phyloP scores from a whole-genome alignment of 2,888 invertebrate genomes.

The Epistrophe grossulariae region DNA sequence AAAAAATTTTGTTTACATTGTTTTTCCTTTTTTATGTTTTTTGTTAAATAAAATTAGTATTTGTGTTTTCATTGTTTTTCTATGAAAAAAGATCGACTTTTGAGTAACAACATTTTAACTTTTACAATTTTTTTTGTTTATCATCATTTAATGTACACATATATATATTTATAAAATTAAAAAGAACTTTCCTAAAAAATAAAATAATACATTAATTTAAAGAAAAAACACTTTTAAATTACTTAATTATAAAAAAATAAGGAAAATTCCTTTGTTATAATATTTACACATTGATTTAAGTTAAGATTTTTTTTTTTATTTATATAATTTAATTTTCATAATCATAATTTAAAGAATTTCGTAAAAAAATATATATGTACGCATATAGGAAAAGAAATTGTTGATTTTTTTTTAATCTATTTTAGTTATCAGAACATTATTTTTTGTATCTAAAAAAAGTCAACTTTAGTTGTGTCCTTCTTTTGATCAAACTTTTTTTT shows the following conservation, averaged over 20 bases:
- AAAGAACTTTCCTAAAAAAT: slow-evolving; percentile 47
- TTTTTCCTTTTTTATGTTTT: slow-evolving; percentile 27
- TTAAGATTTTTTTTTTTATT: slow-evolving; percentile 18
- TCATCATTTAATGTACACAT: slow-evolving; percentile 62
- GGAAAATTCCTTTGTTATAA: slow-evolving; percentile 55
- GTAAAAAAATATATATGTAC: slow-evolving; percentile 75
- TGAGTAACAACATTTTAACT: slow-evolving; percentile 61
- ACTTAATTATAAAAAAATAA: slow-evolving; percentile 67
- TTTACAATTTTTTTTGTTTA: slow-evolving; percentile 35
- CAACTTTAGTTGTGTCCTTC: slow-evolving; percentile 15
- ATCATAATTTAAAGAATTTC: slow-evolving; percentile 60
- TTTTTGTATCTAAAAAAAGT: slow-evolving; percentile 21
- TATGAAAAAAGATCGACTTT: slow-evolving; percentile 51
- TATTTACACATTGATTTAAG: slow-evolving; percentile 64
- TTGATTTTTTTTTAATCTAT: slow-evolving; percentile 15
- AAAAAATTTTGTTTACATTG: slow-evolving; percentile 15
- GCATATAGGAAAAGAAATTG: slow-evolving; percentile 69
- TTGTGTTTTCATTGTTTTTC: slow-evolving; percentile 27
- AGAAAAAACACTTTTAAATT: slow-evolving; percentile 51
- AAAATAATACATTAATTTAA: slow-evolving; percentile 44
- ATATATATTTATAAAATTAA: slow-evolving; percentile 43
- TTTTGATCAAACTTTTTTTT: slow-evolving; percentile 23
- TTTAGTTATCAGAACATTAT: slow-evolving; percentile 30
- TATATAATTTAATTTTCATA: slow-evolving; percentile 31
- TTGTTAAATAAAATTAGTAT: slow-evolving; percentile 5